A percentile compares a stretch with the other conserved stretches of the same genome.
phyloP scores from a whole-genome alignment of 2,113 vertebrate genomes.

The Ictalurus furcatus region DNA sequence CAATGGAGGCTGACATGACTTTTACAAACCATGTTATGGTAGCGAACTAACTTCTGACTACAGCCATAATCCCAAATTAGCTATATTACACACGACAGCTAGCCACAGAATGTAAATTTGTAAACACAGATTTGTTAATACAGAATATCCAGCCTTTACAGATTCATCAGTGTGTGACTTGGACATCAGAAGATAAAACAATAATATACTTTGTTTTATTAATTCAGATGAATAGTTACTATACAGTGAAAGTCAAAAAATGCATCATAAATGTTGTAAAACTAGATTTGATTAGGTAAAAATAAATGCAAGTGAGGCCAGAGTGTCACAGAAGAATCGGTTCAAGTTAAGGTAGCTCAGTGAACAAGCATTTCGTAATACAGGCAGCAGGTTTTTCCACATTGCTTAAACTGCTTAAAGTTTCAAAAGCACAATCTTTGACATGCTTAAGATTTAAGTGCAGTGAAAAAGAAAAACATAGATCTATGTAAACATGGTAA shows the following conservation, averaged over 20 bases:
- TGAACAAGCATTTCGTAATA: neutral
- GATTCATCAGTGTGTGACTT: neutral
- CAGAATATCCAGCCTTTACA: neutral
- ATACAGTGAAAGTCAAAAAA: neutral
- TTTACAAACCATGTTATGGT: neutral
- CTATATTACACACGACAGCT: neutral
- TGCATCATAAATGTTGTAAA: neutral
- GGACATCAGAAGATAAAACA: neutral
- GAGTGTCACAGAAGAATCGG: conserved; percentile 1
- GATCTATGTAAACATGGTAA: conserved; percentile 63
- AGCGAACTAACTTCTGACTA: neutral
- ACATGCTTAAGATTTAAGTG: neutral
- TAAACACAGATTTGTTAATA: too few relatives aligned
- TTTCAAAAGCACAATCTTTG: conserved; percentile 5
- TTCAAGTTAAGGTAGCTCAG: conserved; percentile 10
- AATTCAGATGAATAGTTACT: neutral
- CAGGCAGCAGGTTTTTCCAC: neutral
- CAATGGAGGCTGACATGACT: neutral
- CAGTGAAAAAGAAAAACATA: conserved; percentile 14
- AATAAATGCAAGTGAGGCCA: neutral
- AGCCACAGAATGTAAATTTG: too few relatives aligned
- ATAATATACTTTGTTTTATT: neutral
- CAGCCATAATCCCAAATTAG: neutral
- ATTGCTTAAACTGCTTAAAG: too few relatives aligned
- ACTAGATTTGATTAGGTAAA: neutral